Evolutionary conservation across 2,797 vertebrate species (phyloP).

Genomic region (Urophycis tenuis): DNA sequence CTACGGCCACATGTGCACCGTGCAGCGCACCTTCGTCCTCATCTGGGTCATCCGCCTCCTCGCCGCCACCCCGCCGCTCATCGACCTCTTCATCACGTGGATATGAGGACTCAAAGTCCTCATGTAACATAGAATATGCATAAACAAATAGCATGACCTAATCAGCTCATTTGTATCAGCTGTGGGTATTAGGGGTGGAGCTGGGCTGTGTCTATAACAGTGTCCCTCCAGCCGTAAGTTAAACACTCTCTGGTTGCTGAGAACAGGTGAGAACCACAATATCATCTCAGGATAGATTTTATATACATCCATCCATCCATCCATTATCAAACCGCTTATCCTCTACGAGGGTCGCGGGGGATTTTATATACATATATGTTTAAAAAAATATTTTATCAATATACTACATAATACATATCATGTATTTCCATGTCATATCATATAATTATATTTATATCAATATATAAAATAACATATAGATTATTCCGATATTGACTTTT

Average conservation of each 20-base stretch:
- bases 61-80: conserved; percentile 53
- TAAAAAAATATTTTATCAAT: neutral
- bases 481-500: neutral
- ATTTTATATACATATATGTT: neutral
- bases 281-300: neutral
- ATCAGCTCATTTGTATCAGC: neutral
- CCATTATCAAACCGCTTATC: too few species aligned
- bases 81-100: conserved; percentile 65
- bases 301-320: too few species aligned
- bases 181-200: neutral
- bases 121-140: too few species aligned
- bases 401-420: neutral
- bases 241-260: neutral
- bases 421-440: too few species aligned
- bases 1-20: conserved; percentile 66
- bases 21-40: conserved; percentile 59
- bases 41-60: conserved; percentile 58
- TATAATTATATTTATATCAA: too few species aligned
- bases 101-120: too few species aligned
- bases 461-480: neutral
- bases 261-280: neutral
- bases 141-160: neutral
- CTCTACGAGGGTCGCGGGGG: too few species aligned
- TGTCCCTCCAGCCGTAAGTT: neutral
- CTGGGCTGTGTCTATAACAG: neutral